Evolutionary conservation across 2,888 invertebrate species (phyloP).

Genomic region (Tenthredo livida): DNA sequence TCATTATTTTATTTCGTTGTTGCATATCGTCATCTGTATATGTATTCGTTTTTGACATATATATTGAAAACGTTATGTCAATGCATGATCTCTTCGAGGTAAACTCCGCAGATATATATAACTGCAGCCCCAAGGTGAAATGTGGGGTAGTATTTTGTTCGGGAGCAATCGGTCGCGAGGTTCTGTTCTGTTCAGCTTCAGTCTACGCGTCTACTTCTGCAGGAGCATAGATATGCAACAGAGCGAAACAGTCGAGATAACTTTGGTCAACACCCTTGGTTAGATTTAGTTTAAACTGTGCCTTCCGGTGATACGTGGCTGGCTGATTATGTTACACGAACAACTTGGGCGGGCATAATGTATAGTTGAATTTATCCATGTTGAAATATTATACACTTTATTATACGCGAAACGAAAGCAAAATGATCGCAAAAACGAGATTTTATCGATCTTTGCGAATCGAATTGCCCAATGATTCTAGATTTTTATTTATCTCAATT

Average conservation of each 20-base stretch:
- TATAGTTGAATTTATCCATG: neutral
- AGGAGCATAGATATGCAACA: neutral
- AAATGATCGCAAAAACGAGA: neutral
- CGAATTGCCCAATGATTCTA: too few relatives aligned
- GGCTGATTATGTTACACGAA: conserved; percentile 46
- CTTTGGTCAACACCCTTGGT: conserved; percentile 51
- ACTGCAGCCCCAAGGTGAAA: neutral
- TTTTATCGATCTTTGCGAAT: neutral
- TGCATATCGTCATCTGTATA: neutral
- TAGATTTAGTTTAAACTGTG: conserved; percentile 48
- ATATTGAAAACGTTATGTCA: neutral
- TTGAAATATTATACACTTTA: neutral
- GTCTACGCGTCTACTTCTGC: neutral
- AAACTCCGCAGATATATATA: neutral
- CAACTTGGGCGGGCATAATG: conserved; percentile 27
- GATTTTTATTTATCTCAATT: too few relatives aligned
- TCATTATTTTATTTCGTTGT: neutral
- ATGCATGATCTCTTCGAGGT: neutral
- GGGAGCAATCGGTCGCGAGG: conserved; percentile 21
- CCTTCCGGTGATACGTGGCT: conserved; percentile 43
- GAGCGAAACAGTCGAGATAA: conserved; percentile 45
- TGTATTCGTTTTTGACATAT: neutral
- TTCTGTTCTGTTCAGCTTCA: neutral
- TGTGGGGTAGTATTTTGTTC: neutral
- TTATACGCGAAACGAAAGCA: neutral